Evolutionary conservation across 2,888 invertebrate species (phyloP).

Genomic region (Gonocerus acuteangulatus): DNA sequence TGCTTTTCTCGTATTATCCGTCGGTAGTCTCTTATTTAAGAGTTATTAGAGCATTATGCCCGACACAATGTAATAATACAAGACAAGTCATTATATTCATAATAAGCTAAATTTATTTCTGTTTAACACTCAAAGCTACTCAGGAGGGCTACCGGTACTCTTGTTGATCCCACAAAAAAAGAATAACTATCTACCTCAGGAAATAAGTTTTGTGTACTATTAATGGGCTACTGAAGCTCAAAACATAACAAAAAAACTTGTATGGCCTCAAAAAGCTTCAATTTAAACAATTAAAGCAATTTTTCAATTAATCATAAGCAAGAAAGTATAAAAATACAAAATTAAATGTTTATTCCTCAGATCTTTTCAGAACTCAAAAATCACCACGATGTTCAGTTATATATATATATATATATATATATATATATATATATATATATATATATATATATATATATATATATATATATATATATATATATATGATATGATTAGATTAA

Average conservation of each 20-base stretch:
- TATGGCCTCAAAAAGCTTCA: too few species aligned
- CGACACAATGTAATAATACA: not conserved
- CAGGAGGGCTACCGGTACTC: constrained; percentile 23
- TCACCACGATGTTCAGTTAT: too few species aligned
- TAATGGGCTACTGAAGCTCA: not conserved
- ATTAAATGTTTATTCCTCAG: too few species aligned
- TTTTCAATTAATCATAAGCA: too few species aligned
- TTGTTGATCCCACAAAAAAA: constrained; percentile 20
- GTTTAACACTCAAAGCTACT: constrained; percentile 22
- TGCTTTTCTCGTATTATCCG: constrained; percentile 7
- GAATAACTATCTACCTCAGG: not conserved
- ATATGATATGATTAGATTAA: too few species aligned
- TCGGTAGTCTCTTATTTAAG: not conserved
- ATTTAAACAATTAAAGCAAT: too few species aligned
- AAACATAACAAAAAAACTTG: not conserved
- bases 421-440: too few species aligned
- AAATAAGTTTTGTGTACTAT: not conserved
- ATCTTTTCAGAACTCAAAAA: too few species aligned
- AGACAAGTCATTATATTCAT: constrained; percentile 5
- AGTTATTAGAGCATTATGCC: not conserved
- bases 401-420: too few species aligned
- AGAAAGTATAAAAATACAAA: too few species aligned
- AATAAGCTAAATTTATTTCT: constrained; percentile 21
- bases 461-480: too few species aligned
- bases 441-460: too few species aligned